Base-by-base conservation (phyloP, 1,140 invertebrate genomes). In the Pachyrhynchus sulphureomaculatus region DNA sequence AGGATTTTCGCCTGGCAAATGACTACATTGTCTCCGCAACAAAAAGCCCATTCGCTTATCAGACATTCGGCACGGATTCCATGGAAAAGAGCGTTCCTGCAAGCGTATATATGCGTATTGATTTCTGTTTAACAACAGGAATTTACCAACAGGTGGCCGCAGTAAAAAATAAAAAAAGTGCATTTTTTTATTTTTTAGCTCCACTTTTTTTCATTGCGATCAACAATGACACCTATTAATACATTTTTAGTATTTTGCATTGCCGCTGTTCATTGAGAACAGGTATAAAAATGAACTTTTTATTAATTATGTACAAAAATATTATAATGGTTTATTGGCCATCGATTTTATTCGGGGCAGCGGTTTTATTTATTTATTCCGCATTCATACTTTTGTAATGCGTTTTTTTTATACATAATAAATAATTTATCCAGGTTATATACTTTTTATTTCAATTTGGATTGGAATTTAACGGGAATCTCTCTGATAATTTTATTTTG, bases 171-270 rank as follows among this genome's bases (percentile, higher is more conserved):
- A 52, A 62, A 60, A n/a, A 64, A 68, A 66, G 56, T 41, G 49
- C 58, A 66, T 68, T 72, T 70, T 73, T 67, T 60, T 49, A 48
- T 24, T 48, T 34, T 45, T 44, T 29, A 13, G n/a, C 10, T 10
- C 60, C 54, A 37, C 53, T 49, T 71, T 73, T 70, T 72, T 73
- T 71, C 69, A 68, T 63, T 70, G 64, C 62, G 34, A 62, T 64
- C 54, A 56, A 64, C 62, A 72, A 70, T 71, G 70, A 73, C 73
- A 73, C 73, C 72, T 72, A 75, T 72, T 72, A 73, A 73, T 73
- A 70, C 71, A 66, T 70, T 68, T 51, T 70, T 66, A 68, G 61
- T 64, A 55, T 70, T 68, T 67, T 64, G 56, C 59, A 66, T 62
- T 58, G 66, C n/a, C 24, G 61, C 37, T 58, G 58, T 71, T 66